A percentile compares a stretch with the other conserved stretches of the same genome.
Conservation (phyloP, 1,140 invertebrate species). For the Pemphigus obesinymphae region DNA sequence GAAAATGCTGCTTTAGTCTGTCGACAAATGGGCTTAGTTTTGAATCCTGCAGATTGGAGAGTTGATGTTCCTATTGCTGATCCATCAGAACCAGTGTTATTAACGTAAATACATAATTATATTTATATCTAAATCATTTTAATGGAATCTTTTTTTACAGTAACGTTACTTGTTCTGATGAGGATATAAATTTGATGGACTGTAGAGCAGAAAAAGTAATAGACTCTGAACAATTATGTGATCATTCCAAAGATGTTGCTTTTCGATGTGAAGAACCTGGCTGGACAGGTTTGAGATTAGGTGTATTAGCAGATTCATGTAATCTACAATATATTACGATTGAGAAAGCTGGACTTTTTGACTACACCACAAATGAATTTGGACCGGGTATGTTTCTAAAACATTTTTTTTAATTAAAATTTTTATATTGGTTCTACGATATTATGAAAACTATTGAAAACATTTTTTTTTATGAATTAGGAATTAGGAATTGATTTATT, state of each 20-base stretch:
- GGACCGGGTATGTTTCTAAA: slow-evolving; percentile 60
- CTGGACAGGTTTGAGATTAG: slow-evolving; percentile 88
- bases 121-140: background rate
- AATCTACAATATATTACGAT: slow-evolving; percentile 84
- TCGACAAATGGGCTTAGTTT: slow-evolving; percentile 86
- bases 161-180: slow-evolving; percentile 84
- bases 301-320: slow-evolving; percentile 77
- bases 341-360: slow-evolving; percentile 87
- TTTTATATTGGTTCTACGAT: no score
- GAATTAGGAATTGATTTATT: slow-evolving; percentile 27
- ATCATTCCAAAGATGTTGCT: slow-evolving; percentile 80
- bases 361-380: slow-evolving; percentile 85
- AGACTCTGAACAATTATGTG: slow-evolving; percentile 86
- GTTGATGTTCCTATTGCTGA: slow-evolving; percentile 75
- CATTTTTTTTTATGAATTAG: no score
- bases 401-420: background rate
- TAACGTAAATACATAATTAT: slow-evolving; percentile 53
- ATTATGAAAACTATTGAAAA: no score
- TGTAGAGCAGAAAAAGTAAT: slow-evolving; percentile 71
- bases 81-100: slow-evolving; percentile 67
- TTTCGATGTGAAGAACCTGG: slow-evolving; percentile 81
- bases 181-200: slow-evolving; percentile 86
- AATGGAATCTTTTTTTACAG: slow-evolving; percentile 51
- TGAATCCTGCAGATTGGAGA: slow-evolving; percentile 90
- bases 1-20: slow-evolving; percentile 87